phyloP scores from a whole-genome alignment of 2,113 vertebrate genomes.

The Microtus ochrogaster region DNA sequence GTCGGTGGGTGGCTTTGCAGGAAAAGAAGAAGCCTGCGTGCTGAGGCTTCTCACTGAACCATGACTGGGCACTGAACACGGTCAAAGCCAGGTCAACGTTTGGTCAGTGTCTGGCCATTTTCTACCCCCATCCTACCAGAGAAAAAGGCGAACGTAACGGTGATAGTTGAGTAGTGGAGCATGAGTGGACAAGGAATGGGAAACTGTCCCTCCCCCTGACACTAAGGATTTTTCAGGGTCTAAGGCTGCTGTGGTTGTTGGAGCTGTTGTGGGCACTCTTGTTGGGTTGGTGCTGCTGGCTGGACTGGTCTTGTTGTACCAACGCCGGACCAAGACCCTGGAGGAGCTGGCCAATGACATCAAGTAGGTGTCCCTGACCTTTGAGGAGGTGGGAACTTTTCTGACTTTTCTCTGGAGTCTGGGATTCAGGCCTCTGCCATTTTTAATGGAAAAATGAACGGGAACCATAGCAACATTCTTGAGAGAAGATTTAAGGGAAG shows the following conservation, averaged over 20 bases:
- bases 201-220: neutral
- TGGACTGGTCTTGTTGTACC: conserved; percentile 84
- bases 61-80: neutral
- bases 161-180: neutral
- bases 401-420: neutral
- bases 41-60: neutral
- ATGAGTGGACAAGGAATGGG: neutral
- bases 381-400: neutral
- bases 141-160: neutral
- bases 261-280: conserved; percentile 90
- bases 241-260: conserved; percentile 87
- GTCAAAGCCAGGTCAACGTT: neutral
- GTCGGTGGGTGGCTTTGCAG: neutral
- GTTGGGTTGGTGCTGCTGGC: conserved; percentile 87
- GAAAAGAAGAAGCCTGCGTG: neutral
- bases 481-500: neutral
- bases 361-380: conserved; percentile 88
- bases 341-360: conserved; percentile 94
- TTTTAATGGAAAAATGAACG: neutral
- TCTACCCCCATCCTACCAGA: neutral
- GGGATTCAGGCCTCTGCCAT: neutral
- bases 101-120: neutral
- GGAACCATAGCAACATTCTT: neutral
- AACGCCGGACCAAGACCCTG: conserved; percentile 78
- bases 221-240: conserved; percentile 82